phyloP scores from a whole-genome alignment of 2,113 vertebrate genomes.

The Amia ocellicauda region DNA sequence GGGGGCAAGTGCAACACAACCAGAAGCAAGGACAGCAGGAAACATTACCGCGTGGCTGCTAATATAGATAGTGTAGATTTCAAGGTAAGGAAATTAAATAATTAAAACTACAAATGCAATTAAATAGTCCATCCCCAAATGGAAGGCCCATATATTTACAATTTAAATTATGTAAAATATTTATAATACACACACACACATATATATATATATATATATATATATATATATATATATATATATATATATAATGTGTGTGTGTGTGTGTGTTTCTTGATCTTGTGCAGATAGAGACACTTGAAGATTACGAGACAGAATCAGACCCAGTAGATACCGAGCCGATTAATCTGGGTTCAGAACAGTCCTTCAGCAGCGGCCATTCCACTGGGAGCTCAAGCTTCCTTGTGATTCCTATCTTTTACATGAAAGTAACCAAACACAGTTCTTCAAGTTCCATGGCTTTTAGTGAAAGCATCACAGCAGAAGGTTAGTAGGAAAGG shows the following conservation, averaged over 20 bases:
- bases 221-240: too few species aligned
- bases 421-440: background rate
- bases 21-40: constrained; percentile 55
- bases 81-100: too few species aligned
- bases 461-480: constrained; percentile 72
- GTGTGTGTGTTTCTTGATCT: too few species aligned
- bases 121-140: too few species aligned
- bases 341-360: constrained; percentile 8
- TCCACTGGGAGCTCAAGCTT: fast-evolving
- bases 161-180: too few species aligned
- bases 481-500: constrained; percentile 55
- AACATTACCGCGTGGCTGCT: constrained; percentile 68
- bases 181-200: too few species aligned
- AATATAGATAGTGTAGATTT: constrained; percentile 79
- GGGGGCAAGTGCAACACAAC: constrained; percentile 69
- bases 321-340: background rate
- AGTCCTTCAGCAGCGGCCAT: fast-evolving
- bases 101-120: too few species aligned
- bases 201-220: too few species aligned
- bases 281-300: constrained; percentile 69
- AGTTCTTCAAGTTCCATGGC: constrained; percentile 5
- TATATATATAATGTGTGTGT: too few species aligned
- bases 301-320: constrained; percentile 40
- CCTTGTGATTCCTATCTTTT: constrained; percentile 45
- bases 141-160: too few species aligned